Evolutionary conservation across 2,888 invertebrate species (phyloP).

Genomic region (Colostygia pectinataria): DNA sequence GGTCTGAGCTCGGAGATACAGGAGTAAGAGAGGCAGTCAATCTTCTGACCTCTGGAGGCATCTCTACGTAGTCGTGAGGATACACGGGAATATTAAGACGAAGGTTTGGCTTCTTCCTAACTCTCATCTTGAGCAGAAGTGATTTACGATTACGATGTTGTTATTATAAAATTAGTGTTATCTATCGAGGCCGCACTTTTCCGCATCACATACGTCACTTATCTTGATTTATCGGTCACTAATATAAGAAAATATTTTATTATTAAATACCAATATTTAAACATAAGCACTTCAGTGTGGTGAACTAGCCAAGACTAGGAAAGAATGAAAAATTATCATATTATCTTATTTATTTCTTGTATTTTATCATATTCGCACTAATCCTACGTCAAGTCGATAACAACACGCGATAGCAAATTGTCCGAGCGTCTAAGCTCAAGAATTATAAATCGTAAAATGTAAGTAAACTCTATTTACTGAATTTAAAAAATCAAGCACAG

Average conservation of each 20-base stretch:
- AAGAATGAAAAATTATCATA: conserved; percentile 40
- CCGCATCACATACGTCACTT: conserved; percentile 8
- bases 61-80: conserved; percentile 69
- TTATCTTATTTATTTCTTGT: conserved; percentile 57
- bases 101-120: conserved; percentile 68
- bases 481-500: too few species aligned
- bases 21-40: conserved; percentile 37
- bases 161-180: conserved; percentile 7
- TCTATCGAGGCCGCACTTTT: conserved; percentile 3
- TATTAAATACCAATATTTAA: background rate
- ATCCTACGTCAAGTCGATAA: conserved; percentile 48
- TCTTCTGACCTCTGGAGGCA: conserved; percentile 59
- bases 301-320: conserved; percentile 9
- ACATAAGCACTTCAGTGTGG: conserved; percentile 2
- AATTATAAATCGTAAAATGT: background rate
- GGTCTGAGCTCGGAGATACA: conserved; percentile 6
- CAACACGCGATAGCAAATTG: conserved; percentile 42
- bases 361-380: conserved; percentile 55
- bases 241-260: conserved; percentile 6
- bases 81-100: conserved; percentile 62
- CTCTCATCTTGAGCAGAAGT: conserved; percentile 48
- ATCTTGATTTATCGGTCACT: conserved; percentile 27
- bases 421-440: conserved; percentile 15
- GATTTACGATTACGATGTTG: background rate
- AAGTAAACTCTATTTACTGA: too few species aligned